Base-by-base conservation (phyloP, 1,140 invertebrate species). In the Laupala kohalensis region DNA sequence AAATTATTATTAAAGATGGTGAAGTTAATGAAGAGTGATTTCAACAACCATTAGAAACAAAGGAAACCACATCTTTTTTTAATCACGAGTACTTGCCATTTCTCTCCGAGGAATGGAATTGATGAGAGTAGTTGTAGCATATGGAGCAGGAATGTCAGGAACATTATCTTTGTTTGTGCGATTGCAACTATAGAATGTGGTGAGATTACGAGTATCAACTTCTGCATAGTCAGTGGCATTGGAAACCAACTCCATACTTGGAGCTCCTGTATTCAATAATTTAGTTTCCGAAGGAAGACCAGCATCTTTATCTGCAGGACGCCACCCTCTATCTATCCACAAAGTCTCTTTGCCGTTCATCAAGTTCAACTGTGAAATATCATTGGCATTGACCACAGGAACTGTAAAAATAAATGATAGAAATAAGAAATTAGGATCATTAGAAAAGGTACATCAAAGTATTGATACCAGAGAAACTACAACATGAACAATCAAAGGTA, bases 101-200 rank as follows among this genome's bases (percentile, higher is more conserved):
- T 76, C 74, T 84, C 78, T 71, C 29, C 83, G 73, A 19, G 25
- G 71, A 29, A 73, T 73, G 13, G 75, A 74, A 65, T 78, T 77
- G 69, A 86, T 84, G 19, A 91, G 79, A 64, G 91, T 92, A 2
- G 92, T 93, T 0, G 92, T 94, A 0, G 92, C 92, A 78, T 94
- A 94, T 0, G 92, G 92, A 6, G 90, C 91, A 0, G 90, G 90
- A 73, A 88, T 88, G 74, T 88, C 88, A 19, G 87, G 81, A 69
- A 86, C 73, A 2, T 63, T 63, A 26, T 37, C 23, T 4, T 29
- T 28, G 64, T 53, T 25, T 24, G 53, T 86, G 77, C 87, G 85
- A 37, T 82, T 83, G 19, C 82, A 87, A 73, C 91, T 92, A 79
- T 93, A 92, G 77, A 93, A 94, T 0, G 91, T 93, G 13, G 89